Evolutionary conservation across 2,113 vertebrate genomes (phyloP), one percentile per base, ranked within the genome.

Genomic region (Tyrannus savana): DNA sequence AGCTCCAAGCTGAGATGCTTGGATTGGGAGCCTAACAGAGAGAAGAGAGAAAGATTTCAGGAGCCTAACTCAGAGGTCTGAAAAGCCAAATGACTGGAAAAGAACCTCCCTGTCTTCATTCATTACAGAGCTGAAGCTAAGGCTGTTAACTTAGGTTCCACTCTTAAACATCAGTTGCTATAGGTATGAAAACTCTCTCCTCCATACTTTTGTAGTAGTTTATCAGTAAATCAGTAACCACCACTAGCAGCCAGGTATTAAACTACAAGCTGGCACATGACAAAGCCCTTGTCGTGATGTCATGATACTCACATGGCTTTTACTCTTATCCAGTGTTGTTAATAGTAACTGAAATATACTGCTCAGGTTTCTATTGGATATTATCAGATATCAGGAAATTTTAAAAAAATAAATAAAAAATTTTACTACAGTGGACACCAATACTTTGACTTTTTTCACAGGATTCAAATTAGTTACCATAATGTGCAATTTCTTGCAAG

Each of bases 251-350:
- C 18, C 25, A 46, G 28, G 6, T 28, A 27, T 22, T 37, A 41
- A 84, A 63, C 42, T 87, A 19, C 39, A 33, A 0, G 0, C 8
- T 24, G 27, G 19, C 24, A 56, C 27, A 53, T 7, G 18, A 13
- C 41, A 73, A 64, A 41, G 19, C 17, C 30, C 15, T 49, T 87
- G 19, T 47, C 52, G 47, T 47, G 7, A 46, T 47, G 62, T 2
- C 10, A 22, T 74, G 50, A n/a, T 3, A 50, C 8, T 7, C 14
- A 6, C 28, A 24, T 37, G 17, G 14, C 7, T 80, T 83, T 76
- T 62, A 37, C 73, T 73, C 33, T 14, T 56, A 3, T 2, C 2
- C 9, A 19, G 4, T 22, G 24, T 17, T 86, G 31, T 44, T 47
- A 24, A 8, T 5, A 33, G 52, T 30, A 53, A 56, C 16, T 53